Evolutionary conservation across 1,140 invertebrate genomes (phyloP), one percentile per base, ranked within the genome.

Genomic region (Bombyx mandarina): DNA sequence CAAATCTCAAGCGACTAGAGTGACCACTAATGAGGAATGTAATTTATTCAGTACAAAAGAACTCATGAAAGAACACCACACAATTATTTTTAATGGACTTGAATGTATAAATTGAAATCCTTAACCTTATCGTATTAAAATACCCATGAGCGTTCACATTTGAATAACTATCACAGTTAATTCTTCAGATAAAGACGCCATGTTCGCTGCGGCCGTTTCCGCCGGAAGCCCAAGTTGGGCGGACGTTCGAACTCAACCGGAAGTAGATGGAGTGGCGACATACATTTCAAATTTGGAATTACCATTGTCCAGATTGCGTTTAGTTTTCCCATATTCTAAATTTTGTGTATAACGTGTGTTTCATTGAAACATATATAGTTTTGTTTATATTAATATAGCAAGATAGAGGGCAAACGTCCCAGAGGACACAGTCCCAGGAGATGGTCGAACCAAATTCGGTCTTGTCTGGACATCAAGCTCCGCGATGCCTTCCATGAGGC

Each of bases 271-370:
- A 79, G 70, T 68, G 69, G 65, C 75, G 76, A 86, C 83, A 84
- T 83, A 86, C 77, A 86, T 86, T 86, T 86, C 67, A 74, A 86
- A 86, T 84, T 86, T 86, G 62, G 77, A 76, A 73, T 74, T 45
- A 51, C 71, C 67, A 78, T 86, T 82, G 80, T 85, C 56, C 57
- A 58, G 52, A 52, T 54, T 43, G 35, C n/a, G 45, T 48, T 55
- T 45, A 35, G 26, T 35, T 35, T 35, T 35, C 26, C 26, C 26
- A 35, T 35, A 35, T 35, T 35, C 2, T 3, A 35, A 35, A 35
- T 35, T 35, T 35, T 35, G 4, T 35, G 26, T 35, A 35, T 35
- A 5, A 35, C 26, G 26, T 35, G 26, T 35, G 0, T 35, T 5
- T 5, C 26, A 35, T 35, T 35, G 26, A 35, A 35, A 35, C 4